Evolutionary conservation across 2,888 invertebrate genomes (phyloP), one percentile per base, ranked within the genome.

Genomic region (Eupsilia transversa): DNA sequence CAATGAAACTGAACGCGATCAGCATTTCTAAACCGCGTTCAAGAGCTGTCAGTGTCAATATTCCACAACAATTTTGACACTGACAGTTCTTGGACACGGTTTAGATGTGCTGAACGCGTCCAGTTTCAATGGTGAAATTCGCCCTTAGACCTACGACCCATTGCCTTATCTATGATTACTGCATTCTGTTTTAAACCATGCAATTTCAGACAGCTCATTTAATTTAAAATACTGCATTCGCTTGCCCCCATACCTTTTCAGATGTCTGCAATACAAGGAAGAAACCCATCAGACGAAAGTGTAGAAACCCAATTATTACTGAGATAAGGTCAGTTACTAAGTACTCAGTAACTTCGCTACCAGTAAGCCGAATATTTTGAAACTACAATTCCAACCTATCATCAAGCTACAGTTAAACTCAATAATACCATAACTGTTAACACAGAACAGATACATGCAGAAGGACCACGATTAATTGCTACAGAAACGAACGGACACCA

Each of bases 371-470:
- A 84, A 81, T 79, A 86, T 86, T 86, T 77, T 86, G 87, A 82
- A 88, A 88, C 79, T 65, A 77, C 66, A 83, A 86, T 78, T 80
- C 49, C 57, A 41, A 69, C 78, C 84, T 86, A 80, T 75, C 86
- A 86, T 84, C 81, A 79, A 76, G 72, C 27, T 69, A 70, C 59
- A 80, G 74, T 74, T 76, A 66, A 74, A 86, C 75, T 83, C 71
- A 74, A 87, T 87, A 78, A 78, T 83, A 67, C 59, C 41, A 72
- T 64, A 67, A 72, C 57, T n/a, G 54, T 67, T 59, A 14, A 30
- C 60, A 77, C 9, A 52, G 12, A 14, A 63, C 12, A 76, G 41
- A 43, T 49, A 30, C 23, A 3, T 20, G 9, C 70, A 71, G 82
- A 81, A 85, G 57, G 0, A 70, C 9, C 4, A 49, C 2, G 17